A percentile compares a stretch with the other conserved stretches of the same genome.
phyloP scores from a whole-genome alignment of 2,797 vertebrate species.

The Peromyscus eremicus region DNA sequence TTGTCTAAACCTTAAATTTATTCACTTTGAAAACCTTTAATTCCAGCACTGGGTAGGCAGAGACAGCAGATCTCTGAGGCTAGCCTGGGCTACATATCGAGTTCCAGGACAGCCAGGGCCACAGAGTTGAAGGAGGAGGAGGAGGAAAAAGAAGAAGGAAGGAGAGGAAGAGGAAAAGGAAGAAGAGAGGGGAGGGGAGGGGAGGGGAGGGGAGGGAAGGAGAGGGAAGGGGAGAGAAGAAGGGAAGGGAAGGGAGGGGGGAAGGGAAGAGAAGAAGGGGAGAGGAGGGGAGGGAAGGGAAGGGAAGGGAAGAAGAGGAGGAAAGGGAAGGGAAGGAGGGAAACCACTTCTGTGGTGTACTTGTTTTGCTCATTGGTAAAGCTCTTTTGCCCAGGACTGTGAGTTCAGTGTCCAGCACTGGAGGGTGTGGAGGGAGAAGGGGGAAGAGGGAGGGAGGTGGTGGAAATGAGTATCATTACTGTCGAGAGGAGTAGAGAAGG shows the following conservation, averaged over 20 bases:
- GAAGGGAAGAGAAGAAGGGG: not conserved
- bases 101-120: not conserved
- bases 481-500: not conserved
- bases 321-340: not conserved
- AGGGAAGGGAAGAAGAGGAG: not conserved
- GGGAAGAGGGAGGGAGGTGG: not conserved
- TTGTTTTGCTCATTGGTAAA: not conserved
- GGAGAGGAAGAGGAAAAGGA: too few species aligned
- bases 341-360: not conserved
- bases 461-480: not conserved
- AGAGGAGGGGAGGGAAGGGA: fast-evolving
- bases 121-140: not conserved
- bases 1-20: not conserved
- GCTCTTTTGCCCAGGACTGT: not conserved
- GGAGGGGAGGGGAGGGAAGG: too few species aligned
- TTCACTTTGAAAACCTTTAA: not conserved
- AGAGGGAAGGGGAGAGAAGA: not conserved
- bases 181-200: too few species aligned
- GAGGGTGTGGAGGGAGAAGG: not conserved
- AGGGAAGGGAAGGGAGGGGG: not conserved
- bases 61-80: not conserved
- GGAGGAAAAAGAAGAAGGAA: too few species aligned
- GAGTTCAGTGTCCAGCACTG: not conserved
- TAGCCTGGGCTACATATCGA: not conserved
- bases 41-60: not conserved